Evolutionary conservation across 2,888 invertebrate genomes (phyloP).

Genomic region (Tinea trinotella): DNA sequence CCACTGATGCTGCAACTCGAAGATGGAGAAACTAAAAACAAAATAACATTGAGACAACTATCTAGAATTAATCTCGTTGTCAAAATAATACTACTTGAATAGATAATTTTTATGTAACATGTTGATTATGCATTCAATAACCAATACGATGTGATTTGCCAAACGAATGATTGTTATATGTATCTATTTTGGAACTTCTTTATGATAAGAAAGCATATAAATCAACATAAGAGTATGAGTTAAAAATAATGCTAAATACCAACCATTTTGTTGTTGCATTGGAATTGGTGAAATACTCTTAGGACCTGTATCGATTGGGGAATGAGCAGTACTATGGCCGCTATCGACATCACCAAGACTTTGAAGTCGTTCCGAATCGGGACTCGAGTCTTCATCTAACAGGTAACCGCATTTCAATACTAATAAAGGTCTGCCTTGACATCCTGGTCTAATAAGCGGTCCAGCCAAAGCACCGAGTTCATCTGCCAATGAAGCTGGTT

Average conservation of each 20-base stretch:
- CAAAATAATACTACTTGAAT: not conserved
- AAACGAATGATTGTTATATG: constrained; percentile 15
- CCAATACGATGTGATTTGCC: not conserved
- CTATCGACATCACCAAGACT: constrained; percentile 85
- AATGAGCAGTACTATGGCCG: constrained; percentile 93
- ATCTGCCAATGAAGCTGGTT: constrained; percentile 78
- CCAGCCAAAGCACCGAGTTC: constrained; percentile 73
- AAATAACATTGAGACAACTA: not conserved
- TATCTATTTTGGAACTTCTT: not conserved
- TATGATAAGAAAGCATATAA: not conserved
- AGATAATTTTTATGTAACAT: not conserved
- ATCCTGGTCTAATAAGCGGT: constrained; percentile 46
- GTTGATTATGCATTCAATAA: not conserved
- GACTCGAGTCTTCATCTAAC: constrained; percentile 86
- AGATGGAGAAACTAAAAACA: constrained; percentile 62
- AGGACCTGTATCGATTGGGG: constrained; percentile 85
- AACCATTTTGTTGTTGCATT: constrained; percentile 64
- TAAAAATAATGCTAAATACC: constrained; percentile 26
- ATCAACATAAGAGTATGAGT: not conserved
- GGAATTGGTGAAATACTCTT: constrained; percentile 87
- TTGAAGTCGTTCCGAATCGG: constrained; percentile 87
- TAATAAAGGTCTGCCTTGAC: constrained; percentile 71
- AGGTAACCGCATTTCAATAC: constrained; percentile 83
- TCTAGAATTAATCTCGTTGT: not conserved
- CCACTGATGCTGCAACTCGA: constrained; percentile 70